phyloP scores from a whole-genome alignment of 1,140 invertebrate genomes.

The Hycleus cichorii region DNA sequence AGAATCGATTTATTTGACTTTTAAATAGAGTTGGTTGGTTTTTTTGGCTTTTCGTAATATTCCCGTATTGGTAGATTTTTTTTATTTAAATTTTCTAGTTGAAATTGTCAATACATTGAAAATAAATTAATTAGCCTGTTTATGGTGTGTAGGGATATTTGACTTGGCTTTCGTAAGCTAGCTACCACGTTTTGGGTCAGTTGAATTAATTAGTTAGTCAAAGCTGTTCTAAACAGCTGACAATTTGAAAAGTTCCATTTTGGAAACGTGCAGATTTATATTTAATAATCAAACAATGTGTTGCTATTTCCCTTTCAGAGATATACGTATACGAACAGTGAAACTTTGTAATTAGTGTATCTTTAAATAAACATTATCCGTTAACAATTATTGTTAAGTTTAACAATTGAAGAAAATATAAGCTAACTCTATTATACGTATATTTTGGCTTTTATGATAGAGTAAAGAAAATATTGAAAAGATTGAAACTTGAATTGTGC shows the following conservation, averaged over 20 bases:
- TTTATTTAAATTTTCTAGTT: too few species aligned
- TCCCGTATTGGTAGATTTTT: too few species aligned
- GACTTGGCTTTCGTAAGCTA: slow-evolving; percentile 28
- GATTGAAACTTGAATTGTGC: not conserved
- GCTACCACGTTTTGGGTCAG: slow-evolving; percentile 29
- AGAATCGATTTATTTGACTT: too few species aligned
- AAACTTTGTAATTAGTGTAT: slow-evolving; percentile 3
- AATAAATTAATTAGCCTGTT: not conserved
- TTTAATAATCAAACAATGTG: slow-evolving; percentile 35
- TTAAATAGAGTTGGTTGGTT: too few species aligned
- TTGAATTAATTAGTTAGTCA: slow-evolving; percentile 30
- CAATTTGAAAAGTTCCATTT: slow-evolving; percentile 31
- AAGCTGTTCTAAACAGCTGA: slow-evolving; percentile 34
- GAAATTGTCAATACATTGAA: not conserved
- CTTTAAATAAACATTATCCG: slow-evolving; percentile 11
- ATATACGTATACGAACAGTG: not conserved
- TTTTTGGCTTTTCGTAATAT: too few species aligned
- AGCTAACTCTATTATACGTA: too few species aligned
- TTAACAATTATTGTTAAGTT: not conserved
- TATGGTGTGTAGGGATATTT: slow-evolving; percentile 26
- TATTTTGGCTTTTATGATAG: too few species aligned
- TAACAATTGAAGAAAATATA: not conserved
- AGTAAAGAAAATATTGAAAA: too few species aligned
- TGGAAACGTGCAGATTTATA: slow-evolving; percentile 28
- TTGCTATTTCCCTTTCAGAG: slow-evolving; percentile 19